phyloP scores from a whole-genome alignment of 2,113 vertebrate genomes.

The Nibea albiflora region DNA sequence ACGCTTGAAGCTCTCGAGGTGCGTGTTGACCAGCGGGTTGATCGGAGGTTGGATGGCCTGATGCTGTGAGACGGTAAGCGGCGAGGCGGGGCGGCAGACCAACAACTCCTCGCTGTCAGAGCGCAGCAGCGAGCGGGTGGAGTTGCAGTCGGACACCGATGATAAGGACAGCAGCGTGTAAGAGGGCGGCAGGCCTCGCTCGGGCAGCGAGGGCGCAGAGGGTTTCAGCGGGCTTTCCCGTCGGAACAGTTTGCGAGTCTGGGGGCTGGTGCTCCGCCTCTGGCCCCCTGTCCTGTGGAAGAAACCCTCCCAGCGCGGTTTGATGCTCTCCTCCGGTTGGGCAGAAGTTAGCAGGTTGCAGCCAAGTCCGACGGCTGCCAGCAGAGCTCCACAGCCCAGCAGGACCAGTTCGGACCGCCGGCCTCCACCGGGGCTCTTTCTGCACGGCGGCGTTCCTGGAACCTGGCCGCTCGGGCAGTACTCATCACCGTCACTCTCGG shows the following conservation, averaged over 20 bases:
- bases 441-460: conserved; percentile 89
- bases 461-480: conserved; percentile 84
- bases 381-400: conserved; percentile 92
- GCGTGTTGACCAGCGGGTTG: conserved; percentile 94
- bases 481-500: conserved; percentile 87
- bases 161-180: conserved; percentile 93
- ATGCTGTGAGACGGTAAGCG: conserved; percentile 82
- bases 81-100: conserved; percentile 87
- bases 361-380: conserved; percentile 94
- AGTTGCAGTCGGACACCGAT: conserved; percentile 96
- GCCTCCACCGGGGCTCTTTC: conserved; percentile 85
- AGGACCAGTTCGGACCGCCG: conserved; percentile 91
- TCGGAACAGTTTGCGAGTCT: conserved; percentile 90
- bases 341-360: conserved; percentile 90
- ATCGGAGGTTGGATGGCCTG: conserved; percentile 83
- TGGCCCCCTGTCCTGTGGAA: conserved; percentile 90
- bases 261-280: conserved; percentile 89
- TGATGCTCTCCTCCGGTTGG: conserved; percentile 87
- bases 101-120: conserved; percentile 94
- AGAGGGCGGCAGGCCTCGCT: conserved; percentile 80
- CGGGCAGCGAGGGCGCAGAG: conserved; percentile 76
- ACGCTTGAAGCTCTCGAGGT: conserved; percentile 94
- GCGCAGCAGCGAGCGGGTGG: conserved; percentile 93
- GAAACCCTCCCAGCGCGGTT: conserved; percentile 91
- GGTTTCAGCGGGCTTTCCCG: conserved; percentile 89